Conservation (phyloP, 2,113 vertebrate genomes). For the Deroptyus accipitrinus region DNA sequence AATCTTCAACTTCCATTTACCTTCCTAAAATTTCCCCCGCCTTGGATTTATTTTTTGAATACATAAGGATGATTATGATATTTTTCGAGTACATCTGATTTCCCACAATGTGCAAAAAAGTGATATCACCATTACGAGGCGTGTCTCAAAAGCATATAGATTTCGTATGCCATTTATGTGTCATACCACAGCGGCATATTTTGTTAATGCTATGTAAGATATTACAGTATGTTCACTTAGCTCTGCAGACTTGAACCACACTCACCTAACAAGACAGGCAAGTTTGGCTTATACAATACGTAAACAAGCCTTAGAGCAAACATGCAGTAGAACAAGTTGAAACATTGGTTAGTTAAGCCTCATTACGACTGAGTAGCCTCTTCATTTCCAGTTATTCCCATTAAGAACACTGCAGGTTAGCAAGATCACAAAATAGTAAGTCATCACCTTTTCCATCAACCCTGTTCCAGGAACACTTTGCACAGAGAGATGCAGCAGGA, state of each 20-base stretch:
- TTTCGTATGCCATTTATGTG: neutral
- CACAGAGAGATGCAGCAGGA: neutral
- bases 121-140: neutral
- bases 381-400: slow-evolving; percentile 40
- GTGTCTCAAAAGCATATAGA: neutral
- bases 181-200: neutral
- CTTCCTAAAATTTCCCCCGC: neutral
- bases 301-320: slow-evolving; percentile 69
- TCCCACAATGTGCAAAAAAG: neutral
- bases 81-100: neutral
- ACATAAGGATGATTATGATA: neutral
- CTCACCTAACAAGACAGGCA: slow-evolving; percentile 75
- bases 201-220: slow-evolving; percentile 48
- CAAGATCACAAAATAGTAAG: neutral
- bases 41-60: neutral
- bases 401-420: slow-evolving; percentile 2
- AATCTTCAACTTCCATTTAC: neutral
- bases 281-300: slow-evolving; percentile 74
- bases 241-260: slow-evolving; percentile 60
- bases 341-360: slow-evolving; percentile 65
- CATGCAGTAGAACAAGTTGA: slow-evolving; percentile 61
- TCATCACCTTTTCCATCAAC: neutral
- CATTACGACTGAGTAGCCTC: slow-evolving; percentile 59
- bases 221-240: slow-evolving; percentile 49
- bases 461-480: neutral